Percentiles rank a stretch among this genome's conserved stretches.
Evolutionary conservation across 2,797 vertebrate genomes (phyloP).

Genomic region (Anisognathus igniventris): DNA sequence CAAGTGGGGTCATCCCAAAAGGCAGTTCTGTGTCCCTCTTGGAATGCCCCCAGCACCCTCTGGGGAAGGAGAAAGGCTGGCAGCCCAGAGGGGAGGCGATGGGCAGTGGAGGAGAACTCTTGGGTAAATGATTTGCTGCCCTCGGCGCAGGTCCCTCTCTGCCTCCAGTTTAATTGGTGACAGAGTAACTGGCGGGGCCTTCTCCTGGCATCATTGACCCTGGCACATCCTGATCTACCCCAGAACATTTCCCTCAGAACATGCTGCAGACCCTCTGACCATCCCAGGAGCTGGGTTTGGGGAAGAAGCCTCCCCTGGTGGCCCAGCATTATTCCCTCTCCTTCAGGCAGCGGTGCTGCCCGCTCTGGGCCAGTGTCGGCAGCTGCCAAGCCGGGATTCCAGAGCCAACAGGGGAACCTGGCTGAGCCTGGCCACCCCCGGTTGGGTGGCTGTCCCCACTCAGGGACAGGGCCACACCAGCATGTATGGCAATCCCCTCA

Average conservation of each 20-base stretch:
- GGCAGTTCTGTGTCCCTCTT: not conserved
- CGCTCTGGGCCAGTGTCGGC: accelerated
- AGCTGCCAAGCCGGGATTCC: not conserved
- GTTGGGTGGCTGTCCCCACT: not conserved
- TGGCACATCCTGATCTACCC: not conserved
- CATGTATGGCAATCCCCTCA: not conserved
- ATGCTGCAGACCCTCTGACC: not conserved
- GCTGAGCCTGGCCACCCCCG: not conserved
- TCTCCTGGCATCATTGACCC: not conserved
- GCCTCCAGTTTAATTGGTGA: slow-evolving; percentile 29
- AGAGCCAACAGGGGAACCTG: not conserved
- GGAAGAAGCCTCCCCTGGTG: not conserved
- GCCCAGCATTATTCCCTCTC: not conserved
- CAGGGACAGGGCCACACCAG: not conserved
- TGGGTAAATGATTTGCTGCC: slow-evolving; percentile 14
- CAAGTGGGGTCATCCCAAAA: not conserved
- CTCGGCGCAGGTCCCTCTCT: accelerated
- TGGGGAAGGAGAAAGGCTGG: not conserved
- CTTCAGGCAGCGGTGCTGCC: not conserved
- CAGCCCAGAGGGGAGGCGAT: not conserved
- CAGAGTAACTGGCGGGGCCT: not conserved
- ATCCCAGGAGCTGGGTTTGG: not conserved
- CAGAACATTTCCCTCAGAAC: not conserved
- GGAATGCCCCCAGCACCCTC: not conserved
- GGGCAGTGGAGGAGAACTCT: not conserved